Evolutionary conservation across 2,797 vertebrate genomes (phyloP).

Genomic region (Betta splendens): DNA sequence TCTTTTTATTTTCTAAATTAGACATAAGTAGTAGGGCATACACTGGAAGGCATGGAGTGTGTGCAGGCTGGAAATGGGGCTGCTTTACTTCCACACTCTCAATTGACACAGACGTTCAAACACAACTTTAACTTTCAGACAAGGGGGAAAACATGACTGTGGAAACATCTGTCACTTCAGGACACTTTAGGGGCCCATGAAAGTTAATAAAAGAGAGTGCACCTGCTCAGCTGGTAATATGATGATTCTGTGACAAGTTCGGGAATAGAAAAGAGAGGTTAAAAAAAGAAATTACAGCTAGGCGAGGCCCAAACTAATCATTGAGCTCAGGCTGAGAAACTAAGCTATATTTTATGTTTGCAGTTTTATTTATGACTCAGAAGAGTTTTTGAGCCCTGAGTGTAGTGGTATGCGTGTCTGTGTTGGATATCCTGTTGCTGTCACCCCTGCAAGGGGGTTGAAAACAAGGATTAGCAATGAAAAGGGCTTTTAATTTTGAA

Average conservation of each 20-base stretch:
- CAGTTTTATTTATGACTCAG: too few relatives aligned
- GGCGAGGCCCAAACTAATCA: too few relatives aligned
- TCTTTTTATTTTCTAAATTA: slow-evolving; percentile 20
- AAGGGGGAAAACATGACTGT: slow-evolving; percentile 8
- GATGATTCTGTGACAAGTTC: background rate
- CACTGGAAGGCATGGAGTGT: background rate
- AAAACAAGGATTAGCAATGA: slow-evolving; percentile 44
- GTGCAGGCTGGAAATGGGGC: slow-evolving; percentile 14
- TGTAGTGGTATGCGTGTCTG: too few relatives aligned
- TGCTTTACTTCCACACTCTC: slow-evolving; percentile 4
- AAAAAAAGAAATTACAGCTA: background rate
- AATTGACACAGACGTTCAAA: slow-evolving; percentile 3
- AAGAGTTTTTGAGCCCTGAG: too few relatives aligned
- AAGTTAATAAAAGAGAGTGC: background rate
- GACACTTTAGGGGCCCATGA: background rate
- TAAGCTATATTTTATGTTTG: slow-evolving; percentile 7
- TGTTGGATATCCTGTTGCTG: slow-evolving; percentile 43
- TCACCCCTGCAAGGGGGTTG: too few relatives aligned
- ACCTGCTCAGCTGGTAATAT: background rate
- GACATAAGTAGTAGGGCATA: slow-evolving; percentile 13
- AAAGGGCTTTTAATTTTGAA: slow-evolving; percentile 35
- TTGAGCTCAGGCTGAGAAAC: background rate
- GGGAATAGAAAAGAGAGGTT: background rate
- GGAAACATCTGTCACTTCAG: slow-evolving; percentile 11
- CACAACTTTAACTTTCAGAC: slow-evolving; percentile 8